phyloP scores from a whole-genome alignment of 2,888 invertebrate species.

The Mongoloraphidia duomilia region DNA sequence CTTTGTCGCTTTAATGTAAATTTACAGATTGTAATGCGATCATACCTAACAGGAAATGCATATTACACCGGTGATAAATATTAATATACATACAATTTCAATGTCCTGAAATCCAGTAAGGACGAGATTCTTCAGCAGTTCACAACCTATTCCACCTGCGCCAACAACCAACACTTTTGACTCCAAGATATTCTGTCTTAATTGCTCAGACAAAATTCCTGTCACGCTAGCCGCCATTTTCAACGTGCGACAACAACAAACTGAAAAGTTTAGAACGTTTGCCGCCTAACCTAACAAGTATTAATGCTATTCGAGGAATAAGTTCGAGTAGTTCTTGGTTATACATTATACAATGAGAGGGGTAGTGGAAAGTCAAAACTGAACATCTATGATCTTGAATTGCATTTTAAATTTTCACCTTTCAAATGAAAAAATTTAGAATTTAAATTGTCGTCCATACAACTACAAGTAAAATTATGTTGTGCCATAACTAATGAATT shows the following conservation, averaged over 20 bases:
- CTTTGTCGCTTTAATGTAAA: background rate
- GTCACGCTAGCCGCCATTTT: constrained; percentile 35
- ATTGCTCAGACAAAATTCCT: constrained; percentile 48
- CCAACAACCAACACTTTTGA: constrained; percentile 80
- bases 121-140: constrained; percentile 93
- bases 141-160: constrained; percentile 98
- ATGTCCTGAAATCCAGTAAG: constrained; percentile 86
- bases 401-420: no score
- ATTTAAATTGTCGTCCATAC: no score
- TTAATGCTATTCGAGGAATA: no score
- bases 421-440: no score
- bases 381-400: no score
- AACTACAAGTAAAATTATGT: no score
- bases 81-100: constrained; percentile 62
- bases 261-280: no score
- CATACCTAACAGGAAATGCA: background rate
- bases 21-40: background rate
- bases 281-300: no score
- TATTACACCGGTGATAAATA: background rate
- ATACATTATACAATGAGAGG: no score
- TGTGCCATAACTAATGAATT: no score
- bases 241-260: constrained; percentile 5
- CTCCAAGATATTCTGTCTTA: constrained; percentile 48
- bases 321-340: no score
- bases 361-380: no score